Evolutionary conservation across 2,113 vertebrate genomes (phyloP).

Genomic region (Callopanchax toddi): DNA sequence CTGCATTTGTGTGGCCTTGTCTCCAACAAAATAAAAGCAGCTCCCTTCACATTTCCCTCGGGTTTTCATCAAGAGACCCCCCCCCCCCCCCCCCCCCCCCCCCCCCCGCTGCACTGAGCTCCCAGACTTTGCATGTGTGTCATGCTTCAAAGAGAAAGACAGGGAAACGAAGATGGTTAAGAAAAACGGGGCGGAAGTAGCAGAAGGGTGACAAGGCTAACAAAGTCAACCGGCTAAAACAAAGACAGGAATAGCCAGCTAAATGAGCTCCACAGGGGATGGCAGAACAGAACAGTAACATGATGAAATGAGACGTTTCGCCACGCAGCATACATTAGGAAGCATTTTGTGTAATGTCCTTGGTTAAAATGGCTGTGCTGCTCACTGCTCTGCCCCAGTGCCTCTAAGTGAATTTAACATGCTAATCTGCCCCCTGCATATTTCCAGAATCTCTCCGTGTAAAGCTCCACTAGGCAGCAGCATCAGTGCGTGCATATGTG

Average conservation of each 20-base stretch:
- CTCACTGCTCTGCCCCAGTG: slow-evolving; percentile 9
- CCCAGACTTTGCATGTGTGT: slow-evolving; percentile 46
- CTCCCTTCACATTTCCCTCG: slow-evolving; percentile 51
- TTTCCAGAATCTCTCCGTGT: slow-evolving; percentile 18
- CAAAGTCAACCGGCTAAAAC: slow-evolving; percentile 40
- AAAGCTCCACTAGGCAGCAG: not conserved
- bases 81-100: too few relatives aligned
- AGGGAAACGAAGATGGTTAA: not conserved
- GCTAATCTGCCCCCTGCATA: slow-evolving; percentile 49
- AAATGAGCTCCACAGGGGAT: slow-evolving; percentile 44
- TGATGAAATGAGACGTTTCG: slow-evolving; percentile 47
- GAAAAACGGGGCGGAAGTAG: too few relatives aligned
- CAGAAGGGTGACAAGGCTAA: slow-evolving; percentile 2
- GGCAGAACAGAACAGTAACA: slow-evolving; percentile 26
- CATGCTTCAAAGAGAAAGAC: slow-evolving; percentile 36
- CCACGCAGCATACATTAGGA: slow-evolving; percentile 30
- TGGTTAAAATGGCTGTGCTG: slow-evolving; percentile 34
- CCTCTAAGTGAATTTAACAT: slow-evolving; percentile 49
- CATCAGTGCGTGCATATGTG: slow-evolving; percentile 15
- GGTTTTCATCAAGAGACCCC: slow-evolving; percentile 60
- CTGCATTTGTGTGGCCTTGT: slow-evolving; percentile 13
- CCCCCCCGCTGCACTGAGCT: slow-evolving; percentile 36
- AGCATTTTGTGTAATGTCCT: slow-evolving; percentile 5
- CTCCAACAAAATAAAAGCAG: slow-evolving; percentile 65
- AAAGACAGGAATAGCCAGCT: slow-evolving; percentile 38